Evolutionary conservation across 2,888 invertebrate species (phyloP).

Genomic region (Aethes cnicana): DNA sequence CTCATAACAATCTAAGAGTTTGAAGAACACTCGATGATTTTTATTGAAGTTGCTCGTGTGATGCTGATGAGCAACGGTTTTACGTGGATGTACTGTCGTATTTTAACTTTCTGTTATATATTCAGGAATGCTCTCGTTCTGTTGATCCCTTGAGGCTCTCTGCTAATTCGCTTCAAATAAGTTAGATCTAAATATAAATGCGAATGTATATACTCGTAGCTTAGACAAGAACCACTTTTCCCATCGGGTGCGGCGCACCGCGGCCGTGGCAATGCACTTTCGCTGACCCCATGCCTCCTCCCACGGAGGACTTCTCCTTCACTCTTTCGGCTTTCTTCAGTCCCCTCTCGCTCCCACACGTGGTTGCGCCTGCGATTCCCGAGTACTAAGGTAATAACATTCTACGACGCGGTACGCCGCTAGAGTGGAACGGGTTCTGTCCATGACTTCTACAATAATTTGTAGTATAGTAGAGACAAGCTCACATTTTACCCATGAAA

Average conservation of each 20-base stretch:
- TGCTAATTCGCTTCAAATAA: constrained; percentile 29
- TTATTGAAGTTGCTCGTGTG: no score
- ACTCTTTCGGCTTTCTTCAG: constrained; percentile 61
- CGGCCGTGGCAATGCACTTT: constrained; percentile 81
- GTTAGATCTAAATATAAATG: constrained; percentile 61
- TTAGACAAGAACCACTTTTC: constrained; percentile 68
- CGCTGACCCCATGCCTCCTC: constrained; percentile 79
- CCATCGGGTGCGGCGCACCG: constrained; percentile 72
- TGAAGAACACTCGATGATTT: no score
- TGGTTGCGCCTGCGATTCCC: constrained; percentile 77
- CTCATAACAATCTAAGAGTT: no score
- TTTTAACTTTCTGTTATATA: constrained; percentile 8
- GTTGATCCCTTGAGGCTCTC: neutral
- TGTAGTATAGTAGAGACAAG: constrained; percentile 67
- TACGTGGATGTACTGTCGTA: no score
- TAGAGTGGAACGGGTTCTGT: constrained; percentile 80
- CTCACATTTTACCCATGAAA: constrained; percentile 43
- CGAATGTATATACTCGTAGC: constrained; percentile 60
- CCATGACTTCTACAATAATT: constrained; percentile 77
- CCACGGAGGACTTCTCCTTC: constrained; percentile 67
- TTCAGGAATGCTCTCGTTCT: constrained; percentile 1
- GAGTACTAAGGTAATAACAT: constrained; percentile 73
- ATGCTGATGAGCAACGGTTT: no score
- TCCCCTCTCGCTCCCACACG: constrained; percentile 57
- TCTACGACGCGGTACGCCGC: constrained; percentile 78